Evolutionary conservation across 2,888 invertebrate genomes (phyloP).

Genomic region (Sarcophaga carnaria): DNA sequence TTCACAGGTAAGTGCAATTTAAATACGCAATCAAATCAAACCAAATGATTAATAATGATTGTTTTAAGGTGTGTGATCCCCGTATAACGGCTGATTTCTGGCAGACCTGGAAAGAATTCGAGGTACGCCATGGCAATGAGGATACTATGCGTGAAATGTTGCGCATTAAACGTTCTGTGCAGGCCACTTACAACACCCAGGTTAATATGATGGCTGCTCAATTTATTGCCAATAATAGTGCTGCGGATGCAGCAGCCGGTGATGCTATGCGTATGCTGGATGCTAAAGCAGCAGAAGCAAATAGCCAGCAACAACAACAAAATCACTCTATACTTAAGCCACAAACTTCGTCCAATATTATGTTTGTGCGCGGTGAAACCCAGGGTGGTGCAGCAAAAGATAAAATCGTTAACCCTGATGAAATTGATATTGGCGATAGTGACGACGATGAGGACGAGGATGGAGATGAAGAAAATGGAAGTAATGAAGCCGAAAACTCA

Average conservation of each 20-base stretch:
- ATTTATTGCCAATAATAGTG: conserved; percentile 91
- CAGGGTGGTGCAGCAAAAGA: conserved; percentile 87
- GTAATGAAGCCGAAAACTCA: conserved; percentile 83
- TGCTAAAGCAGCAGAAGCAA: conserved; percentile 88
- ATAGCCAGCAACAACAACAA: conserved; percentile 72
- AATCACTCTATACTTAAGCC: conserved; percentile 72
- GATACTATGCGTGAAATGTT: conserved; percentile 99
- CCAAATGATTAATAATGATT: neutral
- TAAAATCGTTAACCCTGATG: conserved; percentile 92
- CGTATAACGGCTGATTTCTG: conserved; percentile 97
- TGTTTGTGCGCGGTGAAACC: conserved; percentile 94
- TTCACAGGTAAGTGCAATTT: conserved; percentile 89
- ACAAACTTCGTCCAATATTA: conserved; percentile 84
- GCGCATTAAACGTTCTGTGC: conserved; percentile 97
- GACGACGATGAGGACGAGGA: conserved; percentile 84
- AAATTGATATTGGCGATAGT: conserved; percentile 92
- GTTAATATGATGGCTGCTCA: conserved; percentile 99
- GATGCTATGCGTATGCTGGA: conserved; percentile 95
- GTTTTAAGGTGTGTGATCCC: conserved; percentile 90
- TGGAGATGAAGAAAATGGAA: conserved; percentile 84
- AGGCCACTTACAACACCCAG: conserved; percentile 99
- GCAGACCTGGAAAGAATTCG: conserved; percentile 99
- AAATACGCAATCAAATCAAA: neutral
- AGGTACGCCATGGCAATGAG: conserved; percentile 99
- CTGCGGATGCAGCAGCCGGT: conserved; percentile 88